Conservation (phyloP, 2,797 vertebrate species). For the Cygnus olor region DNA sequence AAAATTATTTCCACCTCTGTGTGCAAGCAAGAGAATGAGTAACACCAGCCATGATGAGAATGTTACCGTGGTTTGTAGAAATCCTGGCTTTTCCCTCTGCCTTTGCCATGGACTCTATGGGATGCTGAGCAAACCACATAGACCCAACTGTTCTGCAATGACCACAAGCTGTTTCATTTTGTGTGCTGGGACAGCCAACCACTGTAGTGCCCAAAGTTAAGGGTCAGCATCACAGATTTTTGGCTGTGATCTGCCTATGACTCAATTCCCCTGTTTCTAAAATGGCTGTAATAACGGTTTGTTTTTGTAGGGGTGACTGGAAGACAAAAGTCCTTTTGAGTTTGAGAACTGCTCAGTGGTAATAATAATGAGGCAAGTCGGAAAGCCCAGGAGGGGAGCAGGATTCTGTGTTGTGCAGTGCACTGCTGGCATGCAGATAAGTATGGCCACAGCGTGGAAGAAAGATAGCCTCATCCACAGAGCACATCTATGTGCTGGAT, state of each 20-base stretch:
- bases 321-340: slow-evolving; percentile 48
- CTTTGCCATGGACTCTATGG: background rate
- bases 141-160: background rate
- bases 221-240: background rate
- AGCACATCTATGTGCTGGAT: background rate
- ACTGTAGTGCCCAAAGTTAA: background rate
- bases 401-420: background rate
- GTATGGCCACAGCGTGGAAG: background rate
- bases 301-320: background rate
- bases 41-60: background rate
- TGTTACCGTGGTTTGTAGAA: background rate
- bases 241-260: background rate
- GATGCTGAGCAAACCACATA: background rate
- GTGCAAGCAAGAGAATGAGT: background rate
- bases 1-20: background rate
- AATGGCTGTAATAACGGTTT: slow-evolving; percentile 4
- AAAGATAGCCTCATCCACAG: background rate
- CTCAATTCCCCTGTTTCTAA: slow-evolving; percentile 1
- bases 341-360: background rate
- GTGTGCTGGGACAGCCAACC: background rate
- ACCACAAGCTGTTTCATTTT: background rate
- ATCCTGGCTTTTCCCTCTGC: background rate
- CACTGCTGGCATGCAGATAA: background rate
- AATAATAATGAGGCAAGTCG: background rate
- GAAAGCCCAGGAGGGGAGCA: slow-evolving; percentile 48